phyloP scores from a whole-genome alignment of 2,113 vertebrate species.

The Manacus vitellinus region DNA sequence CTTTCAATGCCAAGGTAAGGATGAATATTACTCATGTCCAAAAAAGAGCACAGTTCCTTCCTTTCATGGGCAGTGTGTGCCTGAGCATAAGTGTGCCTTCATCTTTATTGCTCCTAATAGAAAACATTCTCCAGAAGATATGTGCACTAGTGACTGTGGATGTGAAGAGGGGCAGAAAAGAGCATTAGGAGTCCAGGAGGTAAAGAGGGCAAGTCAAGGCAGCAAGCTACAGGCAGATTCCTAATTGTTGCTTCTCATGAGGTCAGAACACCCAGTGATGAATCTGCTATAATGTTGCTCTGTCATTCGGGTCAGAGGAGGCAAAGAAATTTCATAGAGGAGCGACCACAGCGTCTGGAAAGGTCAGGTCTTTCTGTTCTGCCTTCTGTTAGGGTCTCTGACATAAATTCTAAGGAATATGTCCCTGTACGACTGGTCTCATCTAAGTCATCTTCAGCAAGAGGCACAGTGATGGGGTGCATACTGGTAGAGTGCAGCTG shows the following conservation, averaged over 20 bases:
- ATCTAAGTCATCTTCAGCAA: background rate
- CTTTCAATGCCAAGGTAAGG: slow-evolving; percentile 17
- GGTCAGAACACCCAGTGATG: background rate
- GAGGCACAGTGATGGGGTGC: background rate
- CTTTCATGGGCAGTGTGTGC: background rate
- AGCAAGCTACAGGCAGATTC: background rate
- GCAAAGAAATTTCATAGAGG: background rate
- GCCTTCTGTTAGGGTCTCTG: background rate
- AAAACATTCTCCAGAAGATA: background rate
- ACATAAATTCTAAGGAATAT: background rate
- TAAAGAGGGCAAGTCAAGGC: background rate
- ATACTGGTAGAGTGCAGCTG: background rate
- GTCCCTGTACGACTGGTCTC: background rate
- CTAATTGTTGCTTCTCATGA: background rate
- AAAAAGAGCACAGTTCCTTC: background rate
- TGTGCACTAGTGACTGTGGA: background rate
- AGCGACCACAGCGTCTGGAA: background rate
- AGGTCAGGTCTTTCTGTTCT: background rate
- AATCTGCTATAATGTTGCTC: background rate
- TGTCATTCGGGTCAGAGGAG: background rate
- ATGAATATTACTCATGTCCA: background rate
- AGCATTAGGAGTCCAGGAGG: background rate
- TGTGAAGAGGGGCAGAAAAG: background rate
- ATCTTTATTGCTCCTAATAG: background rate
- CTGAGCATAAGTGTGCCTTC: background rate